These are phyloP conservation scores for Drosophila tristis DNA, from an alignment of 1,140 invertebrate species.

Conservation along the genomic window DNA sequence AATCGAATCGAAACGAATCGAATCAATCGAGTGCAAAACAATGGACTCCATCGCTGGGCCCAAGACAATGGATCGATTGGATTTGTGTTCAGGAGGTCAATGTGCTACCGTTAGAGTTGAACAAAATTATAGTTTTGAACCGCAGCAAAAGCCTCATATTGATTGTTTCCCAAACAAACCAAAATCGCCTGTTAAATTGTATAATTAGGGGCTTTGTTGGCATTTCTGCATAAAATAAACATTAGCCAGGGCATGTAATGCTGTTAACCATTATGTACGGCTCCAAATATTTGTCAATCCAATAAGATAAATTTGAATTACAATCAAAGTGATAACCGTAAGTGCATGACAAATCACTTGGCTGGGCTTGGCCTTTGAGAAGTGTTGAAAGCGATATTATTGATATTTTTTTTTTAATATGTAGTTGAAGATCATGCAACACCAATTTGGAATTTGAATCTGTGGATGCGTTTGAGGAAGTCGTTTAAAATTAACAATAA, in stretches of 20 bases:
- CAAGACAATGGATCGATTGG: slow-evolving; percentile 39
- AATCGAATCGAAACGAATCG: slow-evolving; percentile 25
- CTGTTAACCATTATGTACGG: background rate
- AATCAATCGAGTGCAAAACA: slow-evolving; percentile 44
- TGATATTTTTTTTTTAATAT: slow-evolving; percentile 7
- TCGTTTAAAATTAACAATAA: slow-evolving; percentile 38
- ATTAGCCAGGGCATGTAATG: slow-evolving; percentile 35
- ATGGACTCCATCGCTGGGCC: slow-evolving; percentile 21
- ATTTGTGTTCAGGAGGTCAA: slow-evolving; percentile 64
- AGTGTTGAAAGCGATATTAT: slow-evolving; percentile 15
- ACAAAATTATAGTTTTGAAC: slow-evolving; percentile 49
- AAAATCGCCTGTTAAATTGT: slow-evolving; percentile 62
- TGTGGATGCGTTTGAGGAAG: slow-evolving; percentile 32
- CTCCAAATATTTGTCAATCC: slow-evolving; percentile 20
- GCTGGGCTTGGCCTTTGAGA: background rate
- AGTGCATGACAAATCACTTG: slow-evolving; percentile 33
- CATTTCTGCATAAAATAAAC: slow-evolving; percentile 63
- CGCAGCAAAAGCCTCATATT: slow-evolving; percentile 58
- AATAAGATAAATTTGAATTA: slow-evolving; percentile 2
- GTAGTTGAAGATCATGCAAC: slow-evolving; percentile 16
- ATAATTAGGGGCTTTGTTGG: slow-evolving; percentile 50
- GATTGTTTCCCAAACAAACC: slow-evolving; percentile 63
- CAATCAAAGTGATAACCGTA: slow-evolving; percentile 5
- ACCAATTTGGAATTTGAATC: slow-evolving; percentile 1
- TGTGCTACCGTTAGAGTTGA: slow-evolving; percentile 70